phyloP scores from a whole-genome alignment of 2,888 invertebrate genomes.

The Patella pellucida region DNA sequence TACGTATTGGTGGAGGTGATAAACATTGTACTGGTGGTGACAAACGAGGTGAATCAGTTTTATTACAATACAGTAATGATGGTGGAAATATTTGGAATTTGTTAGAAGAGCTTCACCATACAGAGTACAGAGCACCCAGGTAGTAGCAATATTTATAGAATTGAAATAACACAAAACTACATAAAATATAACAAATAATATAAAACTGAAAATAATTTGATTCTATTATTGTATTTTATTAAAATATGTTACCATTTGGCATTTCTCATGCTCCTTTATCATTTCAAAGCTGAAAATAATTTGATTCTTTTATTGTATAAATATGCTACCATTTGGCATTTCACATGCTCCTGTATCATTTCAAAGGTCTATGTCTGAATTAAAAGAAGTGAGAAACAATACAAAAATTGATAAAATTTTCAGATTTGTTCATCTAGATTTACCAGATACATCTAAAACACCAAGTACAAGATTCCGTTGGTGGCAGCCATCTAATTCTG shows the following conservation, averaged over 20 bases:
- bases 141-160: conserved; percentile 28
- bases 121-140: conserved; percentile 59
- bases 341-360: no score
- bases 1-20: conserved; percentile 63
- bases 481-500: conserved; percentile 72
- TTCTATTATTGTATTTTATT: no score
- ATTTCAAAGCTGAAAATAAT: no score
- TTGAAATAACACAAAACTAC: no score
- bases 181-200: no score
- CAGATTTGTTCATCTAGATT: conserved; percentile 64
- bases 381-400: no score
- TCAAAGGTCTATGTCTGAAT: no score
- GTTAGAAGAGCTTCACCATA: conserved; percentile 65
- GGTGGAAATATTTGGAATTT: conserved; percentile 69
- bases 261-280: no score
- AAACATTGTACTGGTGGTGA: conserved; percentile 62
- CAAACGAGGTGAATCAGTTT: conserved; percentile 63
- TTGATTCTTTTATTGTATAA: no score
- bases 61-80: conserved; percentile 69
- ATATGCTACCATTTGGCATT: no score
- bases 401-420: background rate
- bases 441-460: conserved; percentile 65
- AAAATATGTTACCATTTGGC: no score
- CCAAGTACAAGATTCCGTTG: conserved; percentile 67
- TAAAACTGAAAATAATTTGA: no score